These are phyloP conservation scores for Eumacrocentrus americanus DNA, from an alignment of 2,888 invertebrate genomes.

Conservation along the genomic window DNA sequence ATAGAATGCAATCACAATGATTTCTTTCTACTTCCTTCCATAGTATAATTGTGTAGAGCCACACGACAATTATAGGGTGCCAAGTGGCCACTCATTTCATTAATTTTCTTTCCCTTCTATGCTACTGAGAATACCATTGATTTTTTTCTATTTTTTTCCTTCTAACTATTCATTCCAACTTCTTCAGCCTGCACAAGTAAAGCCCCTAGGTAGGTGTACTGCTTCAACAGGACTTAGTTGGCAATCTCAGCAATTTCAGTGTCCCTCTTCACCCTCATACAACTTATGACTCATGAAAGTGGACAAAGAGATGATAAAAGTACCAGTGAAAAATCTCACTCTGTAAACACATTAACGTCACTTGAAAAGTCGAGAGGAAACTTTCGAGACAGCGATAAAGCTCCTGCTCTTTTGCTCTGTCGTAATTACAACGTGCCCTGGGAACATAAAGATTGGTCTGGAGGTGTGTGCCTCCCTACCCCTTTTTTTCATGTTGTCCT, in stretches of 20 bases:
- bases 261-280: not conserved
- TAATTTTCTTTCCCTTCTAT: not conserved
- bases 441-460: constrained; percentile 17
- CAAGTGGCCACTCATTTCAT: constrained; percentile 18
- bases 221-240: no score
- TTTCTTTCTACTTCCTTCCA: constrained; percentile 1
- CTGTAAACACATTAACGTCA: constrained; percentile 27
- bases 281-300: constrained; percentile 6
- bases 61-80: constrained; percentile 11
- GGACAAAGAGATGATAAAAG: constrained; percentile 11
- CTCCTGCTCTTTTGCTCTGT: constrained; percentile 26
- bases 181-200: no score
- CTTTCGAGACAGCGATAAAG: constrained; percentile 25
- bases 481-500: not conserved
- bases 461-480: not conserved
- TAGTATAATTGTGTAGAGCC: constrained; percentile 17
- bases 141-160: constrained; percentile 4
- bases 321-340: constrained; percentile 15
- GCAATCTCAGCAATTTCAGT: constrained; percentile 1
- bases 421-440: constrained; percentile 35
- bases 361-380: constrained; percentile 16
- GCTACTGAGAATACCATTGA: not conserved
- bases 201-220: no score
- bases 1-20: constrained; percentile 16
- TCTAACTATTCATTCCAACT: not conserved